Base-by-base conservation (phyloP, 2,113 vertebrate species). In the Myrmecobius fasciatus region DNA sequence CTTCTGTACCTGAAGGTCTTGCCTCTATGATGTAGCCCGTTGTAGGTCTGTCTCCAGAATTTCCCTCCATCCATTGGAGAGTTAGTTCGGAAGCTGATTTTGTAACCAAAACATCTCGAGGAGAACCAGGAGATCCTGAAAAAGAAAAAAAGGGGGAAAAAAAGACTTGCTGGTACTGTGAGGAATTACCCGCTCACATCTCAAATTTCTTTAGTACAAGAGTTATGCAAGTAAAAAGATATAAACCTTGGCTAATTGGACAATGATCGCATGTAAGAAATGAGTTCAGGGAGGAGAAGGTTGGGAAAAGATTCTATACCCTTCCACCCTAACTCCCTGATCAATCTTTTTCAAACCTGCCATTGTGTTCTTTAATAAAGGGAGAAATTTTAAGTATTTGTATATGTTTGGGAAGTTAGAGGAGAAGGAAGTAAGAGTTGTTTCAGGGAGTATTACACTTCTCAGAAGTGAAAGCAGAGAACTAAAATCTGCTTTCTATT, bases 21-120 rank as follows among this genome's bases (percentile, higher is more conserved):
- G 99, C 99, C 98, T 99, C 99, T 43, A 99, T 99, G 47, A 99
- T 97, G 24, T 99, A 99, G 89, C 99, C 99, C 0, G 98, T 99
- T 83, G 99, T 98, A 36, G 99, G 99, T 0, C 98, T 98, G 53
- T 96, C 96, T 60, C 99, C 99, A 0, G 96, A 56, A 0, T 98
- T 98, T 36, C 99, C 99, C 91, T 99, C 99, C 0, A 98, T 97
- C 99, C 99, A 99, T n/a, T 99, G 99, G 51, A 99, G 97, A 0
- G 98, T 99, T 95, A 99, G 98, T 12, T 98, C 98, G 2, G 99
- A 99, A 93, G 99, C 93, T 2, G 99, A 99, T 97, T 99, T 99
- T 97, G 99, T 99, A 98, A 99, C 99, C 56, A 98, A 97, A 96
- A 99, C 98, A 83, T 99, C 99, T 97, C 98, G 96, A 3, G 99